phyloP scores from a whole-genome alignment of 2,797 vertebrate species.

The Nyctibius grandis region DNA sequence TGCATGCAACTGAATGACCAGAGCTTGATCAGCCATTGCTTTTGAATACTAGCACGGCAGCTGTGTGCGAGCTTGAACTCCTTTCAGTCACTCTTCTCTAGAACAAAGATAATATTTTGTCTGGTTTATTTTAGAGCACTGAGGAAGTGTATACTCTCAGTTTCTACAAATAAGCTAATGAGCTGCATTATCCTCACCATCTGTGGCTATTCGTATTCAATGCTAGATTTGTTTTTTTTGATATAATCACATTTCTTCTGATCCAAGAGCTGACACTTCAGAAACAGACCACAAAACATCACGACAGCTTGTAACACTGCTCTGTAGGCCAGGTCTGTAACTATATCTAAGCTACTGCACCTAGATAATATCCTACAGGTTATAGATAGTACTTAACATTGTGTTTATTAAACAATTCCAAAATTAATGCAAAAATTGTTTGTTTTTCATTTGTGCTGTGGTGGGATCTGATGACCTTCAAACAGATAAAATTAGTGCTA shows the following conservation, averaged over 20 bases:
- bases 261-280: not conserved
- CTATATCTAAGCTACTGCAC: not conserved
- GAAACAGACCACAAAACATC: not conserved
- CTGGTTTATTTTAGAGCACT: not conserved
- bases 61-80: not conserved
- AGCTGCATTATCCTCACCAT: not conserved
- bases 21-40: not conserved
- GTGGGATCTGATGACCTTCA: not conserved
- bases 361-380: not conserved
- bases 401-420: not conserved
- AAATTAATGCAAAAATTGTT: not conserved
- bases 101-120: not conserved
- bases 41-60: not conserved
- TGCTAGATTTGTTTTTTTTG: not conserved
- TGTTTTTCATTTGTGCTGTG: not conserved
- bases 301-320: not conserved
- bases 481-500: not conserved
- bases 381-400: not conserved
- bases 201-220: not conserved
- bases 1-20: not conserved
- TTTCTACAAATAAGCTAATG: not conserved
- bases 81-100: not conserved
- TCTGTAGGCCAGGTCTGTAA: not conserved
- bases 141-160: not conserved
- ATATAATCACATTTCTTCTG: not conserved